phyloP scores from a whole-genome alignment of 2,888 invertebrate species.

The Lithodes maja region DNA sequence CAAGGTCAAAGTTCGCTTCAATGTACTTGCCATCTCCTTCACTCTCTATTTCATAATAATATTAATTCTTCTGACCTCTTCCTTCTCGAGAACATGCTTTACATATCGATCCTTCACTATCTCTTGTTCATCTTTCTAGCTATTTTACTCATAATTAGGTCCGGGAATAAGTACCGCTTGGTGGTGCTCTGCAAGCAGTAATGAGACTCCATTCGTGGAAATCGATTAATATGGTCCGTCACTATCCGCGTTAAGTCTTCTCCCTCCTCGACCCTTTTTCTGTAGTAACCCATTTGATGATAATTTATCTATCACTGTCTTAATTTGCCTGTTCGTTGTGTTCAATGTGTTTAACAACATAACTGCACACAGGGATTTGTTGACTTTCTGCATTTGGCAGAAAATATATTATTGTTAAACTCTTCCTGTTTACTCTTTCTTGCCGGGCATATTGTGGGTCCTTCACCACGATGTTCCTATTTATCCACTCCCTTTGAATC shows the following conservation, averaged over 20 bases:
- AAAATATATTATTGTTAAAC: not conserved
- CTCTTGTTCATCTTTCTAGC: not conserved
- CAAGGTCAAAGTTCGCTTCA: not conserved
- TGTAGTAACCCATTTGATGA: conserved; percentile 17
- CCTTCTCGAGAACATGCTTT: conserved; percentile 26
- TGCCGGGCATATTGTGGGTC: not conserved
- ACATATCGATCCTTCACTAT: conserved; percentile 10
- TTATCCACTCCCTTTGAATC: conserved; percentile 5
- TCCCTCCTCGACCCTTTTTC: conserved; percentile 23
- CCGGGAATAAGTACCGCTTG: too few relatives aligned
- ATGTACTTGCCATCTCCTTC: conserved; percentile 18
- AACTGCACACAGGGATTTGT: not conserved
- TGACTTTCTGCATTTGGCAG: not conserved
- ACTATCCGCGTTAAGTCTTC: not conserved
- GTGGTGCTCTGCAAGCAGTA: too few relatives aligned
- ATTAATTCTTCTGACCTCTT: not conserved
- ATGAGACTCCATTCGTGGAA: too few relatives aligned
- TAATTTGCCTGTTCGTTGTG: not conserved
- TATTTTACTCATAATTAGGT: too few relatives aligned
- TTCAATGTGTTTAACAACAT: not conserved
- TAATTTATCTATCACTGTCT: conserved; percentile 11
- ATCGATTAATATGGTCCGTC: too few relatives aligned
- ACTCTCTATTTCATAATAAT: not conserved
- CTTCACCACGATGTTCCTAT: not conserved
- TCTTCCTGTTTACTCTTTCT: conserved; percentile 7